These are phyloP conservation scores for Teleopsis dalmanni DNA, from an alignment of 1,140 invertebrate genomes.

Conservation along the genomic window DNA sequence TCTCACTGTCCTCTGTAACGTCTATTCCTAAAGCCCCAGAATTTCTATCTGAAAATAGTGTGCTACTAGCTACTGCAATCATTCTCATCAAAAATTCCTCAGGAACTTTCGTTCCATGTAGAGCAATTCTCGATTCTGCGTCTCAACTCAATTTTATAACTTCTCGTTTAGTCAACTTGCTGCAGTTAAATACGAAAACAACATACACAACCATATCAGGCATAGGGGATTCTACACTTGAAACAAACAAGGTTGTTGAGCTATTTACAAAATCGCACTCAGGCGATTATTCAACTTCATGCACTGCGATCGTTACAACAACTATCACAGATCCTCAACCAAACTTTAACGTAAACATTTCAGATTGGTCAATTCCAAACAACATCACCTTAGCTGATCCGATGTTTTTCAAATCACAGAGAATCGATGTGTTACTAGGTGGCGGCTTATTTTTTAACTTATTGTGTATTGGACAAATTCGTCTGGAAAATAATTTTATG, in stretches of 20 bases:
- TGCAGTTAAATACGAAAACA: background rate
- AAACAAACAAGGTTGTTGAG: background rate
- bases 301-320: background rate
- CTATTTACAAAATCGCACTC: background rate
- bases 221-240: background rate
- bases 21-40: background rate
- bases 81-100: slow-evolving; percentile 1
- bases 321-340: slow-evolving; percentile 7
- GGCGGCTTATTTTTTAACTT: slow-evolving; percentile 17
- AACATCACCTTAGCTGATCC: slow-evolving; percentile 23
- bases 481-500: slow-evolving; percentile 15
- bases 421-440: slow-evolving; percentile 25
- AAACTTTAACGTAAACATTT: background rate
- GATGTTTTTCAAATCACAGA: slow-evolving; percentile 14
- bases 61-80: slow-evolving; percentile 7
- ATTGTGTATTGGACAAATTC: slow-evolving; percentile 21
- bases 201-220: background rate
- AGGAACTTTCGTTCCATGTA: slow-evolving; percentile 5
- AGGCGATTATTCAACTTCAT: background rate
- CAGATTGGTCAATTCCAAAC: slow-evolving; percentile 9
- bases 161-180: background rate
- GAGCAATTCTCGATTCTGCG: slow-evolving; percentile 3
- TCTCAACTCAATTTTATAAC: slow-evolving; percentile 10
- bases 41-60: background rate
- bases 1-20: background rate